Conservation (phyloP, 2,113 vertebrate species). For the Periophthalmus modestus region DNA sequence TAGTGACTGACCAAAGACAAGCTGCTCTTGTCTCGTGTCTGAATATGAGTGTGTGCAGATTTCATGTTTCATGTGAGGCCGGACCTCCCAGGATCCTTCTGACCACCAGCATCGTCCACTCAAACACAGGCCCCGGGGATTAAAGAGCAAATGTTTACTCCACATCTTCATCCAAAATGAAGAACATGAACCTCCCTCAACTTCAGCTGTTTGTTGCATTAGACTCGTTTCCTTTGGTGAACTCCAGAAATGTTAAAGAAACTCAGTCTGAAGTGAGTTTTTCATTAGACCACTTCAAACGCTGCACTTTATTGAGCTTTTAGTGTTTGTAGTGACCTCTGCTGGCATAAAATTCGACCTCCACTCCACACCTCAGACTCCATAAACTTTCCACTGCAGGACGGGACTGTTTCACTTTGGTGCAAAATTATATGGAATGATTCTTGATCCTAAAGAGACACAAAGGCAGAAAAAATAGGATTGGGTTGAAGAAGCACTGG, state of each 20-base stretch:
- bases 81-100: conserved; percentile 49
- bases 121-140: not conserved
- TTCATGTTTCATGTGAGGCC: conserved; percentile 32
- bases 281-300: not conserved
- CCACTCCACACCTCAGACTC: too few species aligned
- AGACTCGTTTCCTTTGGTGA: too few species aligned
- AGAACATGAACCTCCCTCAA: not conserved
- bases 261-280: not conserved
- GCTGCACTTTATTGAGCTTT: not conserved
- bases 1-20: conserved; percentile 8
- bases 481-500: too few species aligned
- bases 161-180: not conserved
- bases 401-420: too few species aligned
- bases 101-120: conserved; percentile 26
- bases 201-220: too few species aligned
- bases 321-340: not conserved
- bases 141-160: not conserved
- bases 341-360: not conserved
- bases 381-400: too few species aligned
- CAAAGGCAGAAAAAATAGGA: too few species aligned
- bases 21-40: too few species aligned
- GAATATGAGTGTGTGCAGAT: conserved; percentile 25
- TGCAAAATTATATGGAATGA: not conserved
- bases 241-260: too few species aligned
- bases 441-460: not conserved